Conservation (phyloP, 2,797 vertebrate genomes). For the Danio albolineatus region DNA sequence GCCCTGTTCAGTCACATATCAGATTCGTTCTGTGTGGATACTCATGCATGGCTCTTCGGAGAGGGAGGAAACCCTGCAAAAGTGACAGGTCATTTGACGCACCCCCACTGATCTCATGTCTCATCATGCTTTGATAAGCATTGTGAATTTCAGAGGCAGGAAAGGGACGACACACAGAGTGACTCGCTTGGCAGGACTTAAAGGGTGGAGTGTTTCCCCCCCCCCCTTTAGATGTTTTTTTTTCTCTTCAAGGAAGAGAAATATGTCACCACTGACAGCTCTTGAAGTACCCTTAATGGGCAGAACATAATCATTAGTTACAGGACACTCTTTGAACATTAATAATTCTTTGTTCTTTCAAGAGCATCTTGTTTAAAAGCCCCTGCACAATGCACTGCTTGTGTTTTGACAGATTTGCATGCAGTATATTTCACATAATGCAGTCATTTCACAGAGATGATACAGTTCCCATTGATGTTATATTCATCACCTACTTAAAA, state of each 20-base stretch:
- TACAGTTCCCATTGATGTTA: conserved; percentile 50
- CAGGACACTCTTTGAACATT: conserved; percentile 75
- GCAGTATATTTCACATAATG: conserved; percentile 51
- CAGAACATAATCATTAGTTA: conserved; percentile 77
- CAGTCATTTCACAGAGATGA: conserved; percentile 32
- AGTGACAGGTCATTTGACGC: conserved; percentile 38
- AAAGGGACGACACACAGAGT: conserved; percentile 62
- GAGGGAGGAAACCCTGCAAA: conserved; percentile 37
- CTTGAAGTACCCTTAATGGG: conserved; percentile 80
- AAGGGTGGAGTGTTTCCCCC: conserved; percentile 7
- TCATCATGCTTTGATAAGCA: conserved; percentile 60
- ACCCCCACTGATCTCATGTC: conserved; percentile 59
- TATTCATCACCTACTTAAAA: conserved; percentile 14
- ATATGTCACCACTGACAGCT: conserved; percentile 78
- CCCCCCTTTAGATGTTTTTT: neutral
- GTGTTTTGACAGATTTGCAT: conserved; percentile 53
- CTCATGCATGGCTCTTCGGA: conserved; percentile 17
- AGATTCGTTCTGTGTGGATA: conserved; percentile 34
- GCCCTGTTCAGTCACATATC: conserved; percentile 31
- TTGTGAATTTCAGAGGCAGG: conserved; percentile 50
- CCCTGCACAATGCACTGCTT: neutral
- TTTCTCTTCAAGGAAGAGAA: conserved; percentile 67
- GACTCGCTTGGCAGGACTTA: conserved; percentile 59
- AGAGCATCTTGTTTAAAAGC: conserved; percentile 48
- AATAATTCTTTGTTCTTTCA: conserved; percentile 37